These are phyloP conservation scores for Manduca sexta DNA, from an alignment of 1,140 invertebrate species.

Conservation along the genomic window DNA sequence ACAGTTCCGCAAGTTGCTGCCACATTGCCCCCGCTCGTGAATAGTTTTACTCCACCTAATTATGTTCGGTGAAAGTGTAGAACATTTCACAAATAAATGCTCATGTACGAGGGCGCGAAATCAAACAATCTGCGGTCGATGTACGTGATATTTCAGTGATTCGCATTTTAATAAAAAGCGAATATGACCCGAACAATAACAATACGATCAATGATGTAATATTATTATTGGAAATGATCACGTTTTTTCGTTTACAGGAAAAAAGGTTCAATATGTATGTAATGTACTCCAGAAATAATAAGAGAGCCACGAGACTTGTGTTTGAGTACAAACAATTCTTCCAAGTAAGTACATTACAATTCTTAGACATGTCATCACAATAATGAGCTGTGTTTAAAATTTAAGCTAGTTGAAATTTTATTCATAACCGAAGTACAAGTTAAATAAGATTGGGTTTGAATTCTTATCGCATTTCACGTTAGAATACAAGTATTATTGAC, in stretches of 20 bases:
- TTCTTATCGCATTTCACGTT: no score
- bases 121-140: constrained; percentile 5
- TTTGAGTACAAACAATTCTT: constrained; percentile 65
- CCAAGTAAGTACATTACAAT: constrained; percentile 40
- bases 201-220: not conserved
- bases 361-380: no score
- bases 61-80: constrained; percentile 29
- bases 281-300: constrained; percentile 72
- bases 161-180: not conserved
- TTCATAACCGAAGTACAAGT: no score
- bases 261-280: constrained; percentile 70
- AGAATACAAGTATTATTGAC: no score
- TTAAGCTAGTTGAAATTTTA: no score
- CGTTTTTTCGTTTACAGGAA: constrained; percentile 52
- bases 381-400: no score
- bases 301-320: constrained; percentile 64
- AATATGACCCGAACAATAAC: not conserved
- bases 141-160: constrained; percentile 9
- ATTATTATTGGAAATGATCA: constrained; percentile 3
- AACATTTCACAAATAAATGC: constrained; percentile 17
- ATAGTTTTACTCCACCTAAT: constrained; percentile 20
- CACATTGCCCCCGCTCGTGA: constrained; percentile 15
- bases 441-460: no score
- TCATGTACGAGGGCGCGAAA: not conserved
- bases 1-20: constrained; percentile 19